Conservation (phyloP, 2,797 vertebrate genomes). For the Pteropus rufus region DNA sequence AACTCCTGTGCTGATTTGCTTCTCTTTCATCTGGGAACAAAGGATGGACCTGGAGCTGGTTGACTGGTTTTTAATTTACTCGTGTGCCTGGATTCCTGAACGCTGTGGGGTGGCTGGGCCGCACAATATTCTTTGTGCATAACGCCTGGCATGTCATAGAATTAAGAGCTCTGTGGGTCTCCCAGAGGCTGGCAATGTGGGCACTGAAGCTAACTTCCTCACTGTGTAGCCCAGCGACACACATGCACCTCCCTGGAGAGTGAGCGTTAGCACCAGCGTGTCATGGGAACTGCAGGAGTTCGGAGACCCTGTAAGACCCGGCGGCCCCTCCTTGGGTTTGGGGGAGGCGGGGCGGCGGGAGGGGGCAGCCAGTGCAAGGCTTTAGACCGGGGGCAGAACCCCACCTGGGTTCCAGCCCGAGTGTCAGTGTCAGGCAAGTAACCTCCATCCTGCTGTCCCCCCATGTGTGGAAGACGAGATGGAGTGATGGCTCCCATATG, state of each 20-base stretch:
- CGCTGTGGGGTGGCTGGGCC: too few species aligned
- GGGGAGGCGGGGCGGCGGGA: neutral
- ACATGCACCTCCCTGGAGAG: neutral
- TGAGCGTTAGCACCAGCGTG: neutral
- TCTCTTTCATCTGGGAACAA: neutral
- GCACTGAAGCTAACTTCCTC: neutral
- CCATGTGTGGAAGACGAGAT: fast-evolving
- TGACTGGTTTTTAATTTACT: neutral
- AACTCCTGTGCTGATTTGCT: fast-evolving
- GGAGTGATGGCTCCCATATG: too few species aligned
- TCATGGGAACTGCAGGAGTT: fast-evolving
- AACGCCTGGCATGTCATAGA: neutral
- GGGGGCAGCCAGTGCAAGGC: neutral
- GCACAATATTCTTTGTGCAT: neutral
- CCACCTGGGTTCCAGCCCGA: neutral
- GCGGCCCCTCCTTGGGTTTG: neutral
- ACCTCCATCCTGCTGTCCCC: neutral
- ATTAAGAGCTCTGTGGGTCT: neutral
- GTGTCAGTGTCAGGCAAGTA: neutral
- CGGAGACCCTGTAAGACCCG: neutral
- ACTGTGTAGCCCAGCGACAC: neutral
- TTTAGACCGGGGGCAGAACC: neutral
- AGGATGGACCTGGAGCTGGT: neutral
- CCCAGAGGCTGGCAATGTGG: neutral
- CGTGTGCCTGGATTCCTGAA: neutral